Conservation (phyloP, 2,797 vertebrate species). For the Lepidocolaptes lacrymiger region DNA sequence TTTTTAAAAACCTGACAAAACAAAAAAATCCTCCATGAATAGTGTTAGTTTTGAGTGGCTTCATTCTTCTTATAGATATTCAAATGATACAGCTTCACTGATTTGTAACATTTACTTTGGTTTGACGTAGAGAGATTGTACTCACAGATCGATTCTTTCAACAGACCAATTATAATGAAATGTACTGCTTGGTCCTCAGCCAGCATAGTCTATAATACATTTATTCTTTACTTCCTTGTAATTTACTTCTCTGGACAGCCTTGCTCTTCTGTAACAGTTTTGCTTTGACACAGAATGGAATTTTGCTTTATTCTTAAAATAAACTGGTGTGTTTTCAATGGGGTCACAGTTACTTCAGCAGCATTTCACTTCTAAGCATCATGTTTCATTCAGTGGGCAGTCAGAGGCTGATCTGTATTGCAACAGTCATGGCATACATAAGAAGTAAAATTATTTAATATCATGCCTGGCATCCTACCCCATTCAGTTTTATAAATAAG, state of each 20-base stretch:
- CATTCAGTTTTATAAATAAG: not conserved
- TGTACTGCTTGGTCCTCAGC: constrained; percentile 5
- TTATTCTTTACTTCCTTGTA: constrained; percentile 6
- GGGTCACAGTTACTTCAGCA: not conserved
- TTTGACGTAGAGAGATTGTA: not conserved
- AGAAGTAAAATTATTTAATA: not conserved
- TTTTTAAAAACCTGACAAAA: not conserved
- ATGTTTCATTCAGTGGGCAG: not conserved
- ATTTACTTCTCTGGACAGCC: not conserved
- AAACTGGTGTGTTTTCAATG: not conserved
- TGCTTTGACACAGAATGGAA: not conserved
- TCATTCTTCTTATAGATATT: constrained; percentile 2
- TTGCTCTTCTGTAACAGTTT: constrained; percentile 16
- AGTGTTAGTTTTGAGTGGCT: not conserved
- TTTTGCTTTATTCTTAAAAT: not conserved
- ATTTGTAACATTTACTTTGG: constrained; percentile 18
- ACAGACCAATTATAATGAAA: constrained; percentile 22
- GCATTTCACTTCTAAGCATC: not conserved
- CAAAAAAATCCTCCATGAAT: not conserved
- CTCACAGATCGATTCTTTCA: not conserved
- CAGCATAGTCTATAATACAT: not conserved
- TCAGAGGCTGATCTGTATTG: not conserved
- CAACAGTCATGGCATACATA: not conserved
- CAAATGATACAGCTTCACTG: not conserved
- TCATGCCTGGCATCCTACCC: not conserved